phyloP scores from a whole-genome alignment of 1,140 invertebrate species.

The Trachymyrmex cornetzi region DNA sequence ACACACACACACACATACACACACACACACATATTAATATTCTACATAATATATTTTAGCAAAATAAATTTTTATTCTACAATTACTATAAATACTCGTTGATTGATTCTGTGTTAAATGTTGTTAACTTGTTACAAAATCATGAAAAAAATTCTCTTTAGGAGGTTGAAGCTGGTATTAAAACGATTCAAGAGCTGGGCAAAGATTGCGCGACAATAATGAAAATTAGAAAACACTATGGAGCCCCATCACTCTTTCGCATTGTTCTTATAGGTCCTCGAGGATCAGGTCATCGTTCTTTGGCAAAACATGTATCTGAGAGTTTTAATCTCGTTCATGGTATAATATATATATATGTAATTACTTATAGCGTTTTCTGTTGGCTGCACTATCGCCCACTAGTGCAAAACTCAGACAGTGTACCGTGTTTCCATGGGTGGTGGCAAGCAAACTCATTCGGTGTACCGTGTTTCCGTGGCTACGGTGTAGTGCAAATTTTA shows the following conservation, averaged over 20 bases:
- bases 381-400: no score
- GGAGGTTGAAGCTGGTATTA: slow-evolving; percentile 75
- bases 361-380: no score
- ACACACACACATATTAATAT: no score
- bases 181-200: slow-evolving; percentile 75
- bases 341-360: slow-evolving; percentile 56
- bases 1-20: no score
- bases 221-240: slow-evolving; percentile 71
- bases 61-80: not conserved
- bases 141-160: slow-evolving; percentile 59
- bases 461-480: no score
- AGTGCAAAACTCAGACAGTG: no score
- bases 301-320: slow-evolving; percentile 77
- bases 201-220: slow-evolving; percentile 72
- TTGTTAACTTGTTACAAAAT: not conserved
- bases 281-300: slow-evolving; percentile 74
- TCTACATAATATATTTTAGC: not conserved
- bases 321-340: slow-evolving; percentile 80
- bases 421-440: no score
- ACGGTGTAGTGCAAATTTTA: no score
- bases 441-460: no score
- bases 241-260: slow-evolving; percentile 78
- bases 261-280: slow-evolving; percentile 79
- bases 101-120: not conserved
- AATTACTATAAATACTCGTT: slow-evolving; percentile 6